Conservation (phyloP, 2,797 vertebrate species). For the Cuniculus paca region DNA sequence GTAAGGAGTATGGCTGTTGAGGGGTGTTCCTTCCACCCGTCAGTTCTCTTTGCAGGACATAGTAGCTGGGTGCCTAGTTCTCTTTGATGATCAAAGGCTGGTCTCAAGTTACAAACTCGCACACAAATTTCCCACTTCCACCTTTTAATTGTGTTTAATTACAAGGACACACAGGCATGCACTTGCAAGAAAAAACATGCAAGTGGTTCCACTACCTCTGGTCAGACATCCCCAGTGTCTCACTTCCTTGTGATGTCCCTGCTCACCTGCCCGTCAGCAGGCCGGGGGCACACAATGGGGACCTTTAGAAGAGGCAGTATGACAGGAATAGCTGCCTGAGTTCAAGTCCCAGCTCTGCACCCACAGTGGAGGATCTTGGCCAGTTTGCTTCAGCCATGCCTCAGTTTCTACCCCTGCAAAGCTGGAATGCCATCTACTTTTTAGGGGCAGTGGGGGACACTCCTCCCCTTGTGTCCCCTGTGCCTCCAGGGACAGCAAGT, state of each 20-base stretch:
- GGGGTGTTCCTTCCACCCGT: background rate
- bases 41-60: background rate
- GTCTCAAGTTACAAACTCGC: background rate
- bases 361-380: background rate
- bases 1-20: background rate
- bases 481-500: background rate
- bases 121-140: background rate
- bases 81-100: background rate
- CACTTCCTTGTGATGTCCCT: background rate
- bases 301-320: background rate
- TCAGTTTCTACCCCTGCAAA: constrained; percentile 4
- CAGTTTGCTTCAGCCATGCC: background rate
- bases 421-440: too few relatives aligned
- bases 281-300: background rate
- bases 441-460: background rate
- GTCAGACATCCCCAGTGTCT: background rate
- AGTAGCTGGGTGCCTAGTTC: background rate
- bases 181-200: background rate
- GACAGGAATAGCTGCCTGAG: background rate
- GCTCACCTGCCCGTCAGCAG: background rate
- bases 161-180: background rate
- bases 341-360: background rate
- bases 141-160: background rate
- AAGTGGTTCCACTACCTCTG: background rate
- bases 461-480: background rate